Percentiles rank a stretch among this genome's conserved stretches.
phyloP scores from a whole-genome alignment of 1,140 invertebrate genomes.

The Leptopilina boulardi region DNA sequence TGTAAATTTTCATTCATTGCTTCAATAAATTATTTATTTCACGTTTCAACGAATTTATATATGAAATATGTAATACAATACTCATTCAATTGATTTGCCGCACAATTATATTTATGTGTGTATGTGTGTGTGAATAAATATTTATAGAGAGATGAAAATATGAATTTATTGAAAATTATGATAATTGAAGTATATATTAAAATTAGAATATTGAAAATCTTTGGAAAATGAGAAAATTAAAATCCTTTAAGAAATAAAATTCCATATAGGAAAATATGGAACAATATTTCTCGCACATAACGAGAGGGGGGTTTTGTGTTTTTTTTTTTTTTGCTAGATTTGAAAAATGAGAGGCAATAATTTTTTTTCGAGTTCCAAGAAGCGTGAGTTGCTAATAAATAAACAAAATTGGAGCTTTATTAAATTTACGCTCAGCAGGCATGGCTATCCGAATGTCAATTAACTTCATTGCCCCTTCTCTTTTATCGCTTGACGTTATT shows the following conservation, averaged over 20 bases:
- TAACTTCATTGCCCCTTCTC: slow-evolving; percentile 63
- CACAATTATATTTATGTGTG: background rate
- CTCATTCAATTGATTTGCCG: background rate
- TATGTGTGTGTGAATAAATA: background rate
- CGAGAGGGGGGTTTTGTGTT: no score
- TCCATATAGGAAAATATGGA: background rate
- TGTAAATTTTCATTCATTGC: background rate
- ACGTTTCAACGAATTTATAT: background rate
- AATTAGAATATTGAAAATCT: no score
- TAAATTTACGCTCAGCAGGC: slow-evolving; percentile 43
- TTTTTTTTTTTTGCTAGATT: background rate
- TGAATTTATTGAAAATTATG: background rate
- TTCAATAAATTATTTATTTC: slow-evolving; percentile 17
- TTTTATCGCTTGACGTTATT: slow-evolving; percentile 50
- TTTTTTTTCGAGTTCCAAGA: background rate
- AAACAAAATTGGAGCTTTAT: slow-evolving; percentile 38
- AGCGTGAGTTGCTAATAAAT: slow-evolving; percentile 45
- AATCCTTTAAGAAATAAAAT: background rate
- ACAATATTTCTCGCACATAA: background rate
- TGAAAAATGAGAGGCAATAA: background rate
- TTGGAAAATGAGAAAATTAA: no score
- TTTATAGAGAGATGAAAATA: background rate
- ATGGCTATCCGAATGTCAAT: slow-evolving; percentile 55
- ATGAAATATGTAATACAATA: background rate
- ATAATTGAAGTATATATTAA: background rate